These are phyloP conservation scores for Antennarius maculatus DNA, from an alignment of 2,797 vertebrate species.

Conservation along the genomic window DNA sequence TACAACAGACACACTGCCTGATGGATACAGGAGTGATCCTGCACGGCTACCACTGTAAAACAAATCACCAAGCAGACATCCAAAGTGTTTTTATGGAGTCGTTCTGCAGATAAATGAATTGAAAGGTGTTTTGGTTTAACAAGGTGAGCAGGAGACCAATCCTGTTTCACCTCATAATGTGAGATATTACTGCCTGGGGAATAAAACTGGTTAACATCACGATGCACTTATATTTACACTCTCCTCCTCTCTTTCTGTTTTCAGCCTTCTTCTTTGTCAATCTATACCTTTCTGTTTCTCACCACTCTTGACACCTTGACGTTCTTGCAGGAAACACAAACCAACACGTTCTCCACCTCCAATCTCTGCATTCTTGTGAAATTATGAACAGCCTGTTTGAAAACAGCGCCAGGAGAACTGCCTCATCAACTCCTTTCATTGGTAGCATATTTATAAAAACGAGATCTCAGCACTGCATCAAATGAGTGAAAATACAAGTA, in stretches of 20 bases:
- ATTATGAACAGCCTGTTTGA: conserved; percentile 24
- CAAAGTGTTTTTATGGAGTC: conserved; percentile 54
- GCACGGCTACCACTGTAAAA: conserved; percentile 34
- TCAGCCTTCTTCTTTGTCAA: conserved; percentile 37
- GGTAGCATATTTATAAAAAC: conserved; percentile 13
- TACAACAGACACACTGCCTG: not conserved
- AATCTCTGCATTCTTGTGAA: conserved; percentile 15
- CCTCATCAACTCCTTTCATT: not conserved
- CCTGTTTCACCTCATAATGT: conserved; percentile 62
- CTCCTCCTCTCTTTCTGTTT: conserved; percentile 23
- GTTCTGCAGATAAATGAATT: conserved; percentile 50
- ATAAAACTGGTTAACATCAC: conserved; percentile 70
- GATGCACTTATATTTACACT: conserved; percentile 35
- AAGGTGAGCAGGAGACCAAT: conserved; percentile 54
- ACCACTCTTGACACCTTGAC: not conserved
- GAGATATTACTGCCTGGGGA: conserved; percentile 59
- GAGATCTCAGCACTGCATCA: conserved; percentile 15
- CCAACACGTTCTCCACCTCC: conserved; percentile 13
- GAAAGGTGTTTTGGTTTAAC: conserved; percentile 61
- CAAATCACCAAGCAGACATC: conserved; percentile 46
- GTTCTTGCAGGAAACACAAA: not conserved
- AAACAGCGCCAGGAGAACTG: conserved; percentile 16
- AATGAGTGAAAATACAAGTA: not conserved
- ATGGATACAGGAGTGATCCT: conserved; percentile 14
- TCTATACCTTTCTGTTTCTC: conserved; percentile 9